phyloP scores from a whole-genome alignment of 2,113 vertebrate genomes.

The Takifugu flavidus region DNA sequence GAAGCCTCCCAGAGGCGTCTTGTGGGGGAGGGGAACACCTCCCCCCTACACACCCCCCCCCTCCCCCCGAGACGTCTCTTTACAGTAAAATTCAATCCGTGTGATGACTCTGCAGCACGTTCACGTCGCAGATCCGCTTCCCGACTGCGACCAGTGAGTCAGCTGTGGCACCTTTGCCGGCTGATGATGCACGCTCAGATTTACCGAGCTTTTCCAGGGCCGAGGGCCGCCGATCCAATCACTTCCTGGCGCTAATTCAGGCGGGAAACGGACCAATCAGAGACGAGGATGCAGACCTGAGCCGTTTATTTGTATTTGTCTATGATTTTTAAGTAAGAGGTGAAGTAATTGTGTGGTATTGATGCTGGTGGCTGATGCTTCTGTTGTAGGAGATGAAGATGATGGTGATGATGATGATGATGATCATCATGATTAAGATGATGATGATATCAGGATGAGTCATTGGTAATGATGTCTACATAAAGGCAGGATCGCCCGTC shows the following conservation, averaged over 20 bases:
- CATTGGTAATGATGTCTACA: slow-evolving; percentile 17
- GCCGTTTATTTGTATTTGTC: no score
- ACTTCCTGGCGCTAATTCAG: no score
- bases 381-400: slow-evolving; percentile 4
- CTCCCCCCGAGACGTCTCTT: slow-evolving; percentile 24
- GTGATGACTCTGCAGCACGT: slow-evolving; percentile 23
- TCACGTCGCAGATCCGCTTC: slow-evolving; percentile 13
- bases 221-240: no score
- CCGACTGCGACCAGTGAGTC: not conserved
- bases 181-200: no score
- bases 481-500: slow-evolving; percentile 4
- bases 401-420: slow-evolving; percentile 22
- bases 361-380: not conserved
- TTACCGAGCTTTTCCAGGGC: no score
- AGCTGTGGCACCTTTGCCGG: slow-evolving; percentile 4
- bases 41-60: no score
- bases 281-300: no score
- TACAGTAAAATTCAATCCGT: slow-evolving; percentile 13
- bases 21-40: slow-evolving; percentile 25
- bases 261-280: no score
- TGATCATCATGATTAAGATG: slow-evolving; percentile 5
- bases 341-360: no score
- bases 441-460: slow-evolving; percentile 12
- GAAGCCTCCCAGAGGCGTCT: slow-evolving; percentile 12
- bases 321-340: no score